Evolutionary conservation across 1,140 invertebrate species (phyloP).

Genomic region (Heliconius eleuchia): DNA sequence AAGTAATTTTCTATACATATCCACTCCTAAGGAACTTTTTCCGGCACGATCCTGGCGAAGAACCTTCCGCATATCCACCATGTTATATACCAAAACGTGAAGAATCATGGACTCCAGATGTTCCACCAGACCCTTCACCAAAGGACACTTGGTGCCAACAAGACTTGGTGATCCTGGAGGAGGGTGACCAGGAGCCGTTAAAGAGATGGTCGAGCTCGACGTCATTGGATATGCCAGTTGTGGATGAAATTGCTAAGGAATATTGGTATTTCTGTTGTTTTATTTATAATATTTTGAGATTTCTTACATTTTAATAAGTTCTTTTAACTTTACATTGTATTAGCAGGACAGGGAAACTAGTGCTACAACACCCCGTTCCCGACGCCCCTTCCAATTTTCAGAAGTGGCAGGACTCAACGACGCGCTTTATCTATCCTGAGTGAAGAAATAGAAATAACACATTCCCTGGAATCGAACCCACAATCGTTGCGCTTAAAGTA

Average conservation of each 20-base stretch:
- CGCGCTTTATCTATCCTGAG: neutral
- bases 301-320: no score
- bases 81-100: slow-evolving; percentile 62
- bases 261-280: slow-evolving; percentile 49
- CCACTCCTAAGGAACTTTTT: slow-evolving; percentile 62
- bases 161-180: slow-evolving; percentile 54
- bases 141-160: slow-evolving; percentile 62
- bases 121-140: slow-evolving; percentile 61
- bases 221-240: slow-evolving; percentile 51
- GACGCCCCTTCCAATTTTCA: neutral
- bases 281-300: neutral
- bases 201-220: slow-evolving; percentile 51
- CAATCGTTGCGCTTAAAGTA: no score
- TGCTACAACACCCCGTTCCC: neutral
- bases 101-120: slow-evolving; percentile 66
- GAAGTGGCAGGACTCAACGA: neutral
- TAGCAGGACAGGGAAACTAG: neutral
- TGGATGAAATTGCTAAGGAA: slow-evolving; percentile 64
- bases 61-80: slow-evolving; percentile 58
- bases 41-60: slow-evolving; percentile 71
- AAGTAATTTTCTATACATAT: no score
- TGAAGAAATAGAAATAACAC: no score
- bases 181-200: slow-evolving; percentile 41
- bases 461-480: no score
- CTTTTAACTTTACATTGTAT: no score